phyloP scores from a whole-genome alignment of 2,888 invertebrate species.

The Cybosia mesomella region DNA sequence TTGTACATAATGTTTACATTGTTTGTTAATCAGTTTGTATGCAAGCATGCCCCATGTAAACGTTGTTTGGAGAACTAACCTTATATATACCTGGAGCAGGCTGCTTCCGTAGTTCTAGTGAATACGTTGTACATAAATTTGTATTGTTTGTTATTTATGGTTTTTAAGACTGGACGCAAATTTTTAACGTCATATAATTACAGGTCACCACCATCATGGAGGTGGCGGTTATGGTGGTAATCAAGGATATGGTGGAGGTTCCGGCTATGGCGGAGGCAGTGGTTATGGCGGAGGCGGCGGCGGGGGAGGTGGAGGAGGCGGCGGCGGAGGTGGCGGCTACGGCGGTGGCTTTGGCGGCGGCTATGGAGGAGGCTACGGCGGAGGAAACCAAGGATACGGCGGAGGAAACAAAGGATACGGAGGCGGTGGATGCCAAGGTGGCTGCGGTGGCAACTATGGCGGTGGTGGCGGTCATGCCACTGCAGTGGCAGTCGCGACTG shows the following conservation, averaged over 20 bases:
- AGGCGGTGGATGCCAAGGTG: slow-evolving; percentile 39
- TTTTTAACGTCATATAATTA: not conserved
- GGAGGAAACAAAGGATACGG: slow-evolving; percentile 39
- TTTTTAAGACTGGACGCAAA: not conserved
- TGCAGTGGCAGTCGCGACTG: slow-evolving; percentile 33
- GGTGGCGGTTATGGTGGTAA: slow-evolving; percentile 42
- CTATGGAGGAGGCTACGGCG: slow-evolving; percentile 28
- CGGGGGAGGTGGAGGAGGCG: slow-evolving; percentile 31
- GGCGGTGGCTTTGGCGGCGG: slow-evolving; percentile 29
- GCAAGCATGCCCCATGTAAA: not conserved
- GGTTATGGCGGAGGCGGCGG: slow-evolving; percentile 41
- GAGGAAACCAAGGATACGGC: slow-evolving; percentile 33
- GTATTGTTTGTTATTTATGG: not conserved
- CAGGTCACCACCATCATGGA: slow-evolving; percentile 29
- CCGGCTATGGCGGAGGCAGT: slow-evolving; percentile 44
- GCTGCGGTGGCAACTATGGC: slow-evolving; percentile 29
- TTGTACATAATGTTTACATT: not conserved
- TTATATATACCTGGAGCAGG: not conserved
- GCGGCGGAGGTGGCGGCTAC: slow-evolving; percentile 30
- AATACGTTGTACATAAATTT: not conserved
- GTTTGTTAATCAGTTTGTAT: not conserved
- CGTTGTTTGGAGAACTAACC: not conserved
- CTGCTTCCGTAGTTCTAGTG: slow-evolving; percentile 6
- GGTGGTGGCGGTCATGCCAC: slow-evolving; percentile 46
- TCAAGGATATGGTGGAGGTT: slow-evolving; percentile 33